These are phyloP conservation scores for Martes martes DNA, from an alignment of 2,113 vertebrate genomes.

Conservation along the genomic window DNA sequence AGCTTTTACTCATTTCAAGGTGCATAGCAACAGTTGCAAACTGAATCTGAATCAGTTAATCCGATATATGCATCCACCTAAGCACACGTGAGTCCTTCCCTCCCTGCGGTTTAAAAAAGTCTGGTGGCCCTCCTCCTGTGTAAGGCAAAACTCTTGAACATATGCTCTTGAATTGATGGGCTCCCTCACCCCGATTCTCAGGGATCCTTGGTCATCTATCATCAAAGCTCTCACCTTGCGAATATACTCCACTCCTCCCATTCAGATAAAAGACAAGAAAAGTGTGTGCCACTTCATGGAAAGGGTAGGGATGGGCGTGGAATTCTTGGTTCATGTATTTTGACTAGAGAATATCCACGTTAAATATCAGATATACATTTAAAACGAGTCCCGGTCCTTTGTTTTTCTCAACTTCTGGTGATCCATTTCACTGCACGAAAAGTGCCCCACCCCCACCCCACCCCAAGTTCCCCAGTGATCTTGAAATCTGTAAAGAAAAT, in stretches of 20 bases:
- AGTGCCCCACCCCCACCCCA: fast-evolving
- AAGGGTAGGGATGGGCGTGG: not conserved
- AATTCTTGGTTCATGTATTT: not conserved
- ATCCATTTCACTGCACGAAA: not conserved
- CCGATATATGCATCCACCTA: not conserved
- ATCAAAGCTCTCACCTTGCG: not conserved
- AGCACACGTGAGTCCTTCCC: not conserved
- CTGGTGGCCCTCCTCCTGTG: not conserved
- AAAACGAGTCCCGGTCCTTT: not conserved
- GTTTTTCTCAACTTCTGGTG: not conserved
- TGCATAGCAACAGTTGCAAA: not conserved
- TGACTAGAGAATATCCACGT: not conserved
- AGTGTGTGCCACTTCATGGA: not conserved
- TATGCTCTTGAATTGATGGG: not conserved
- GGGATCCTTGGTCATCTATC: not conserved
- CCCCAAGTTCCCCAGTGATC: not conserved
- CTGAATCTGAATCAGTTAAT: not conserved
- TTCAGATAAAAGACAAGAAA: not conserved
- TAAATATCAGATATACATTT: not conserved
- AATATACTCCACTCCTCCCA: not conserved
- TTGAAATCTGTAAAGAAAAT: not conserved
- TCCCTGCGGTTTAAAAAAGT: not conserved
- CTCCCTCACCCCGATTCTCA: not conserved
- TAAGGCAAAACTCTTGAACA: not conserved
- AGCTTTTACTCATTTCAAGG: slow-evolving; percentile 30